Conservation (phyloP, 2,113 vertebrate species). For the Galeopterus variegatus region DNA sequence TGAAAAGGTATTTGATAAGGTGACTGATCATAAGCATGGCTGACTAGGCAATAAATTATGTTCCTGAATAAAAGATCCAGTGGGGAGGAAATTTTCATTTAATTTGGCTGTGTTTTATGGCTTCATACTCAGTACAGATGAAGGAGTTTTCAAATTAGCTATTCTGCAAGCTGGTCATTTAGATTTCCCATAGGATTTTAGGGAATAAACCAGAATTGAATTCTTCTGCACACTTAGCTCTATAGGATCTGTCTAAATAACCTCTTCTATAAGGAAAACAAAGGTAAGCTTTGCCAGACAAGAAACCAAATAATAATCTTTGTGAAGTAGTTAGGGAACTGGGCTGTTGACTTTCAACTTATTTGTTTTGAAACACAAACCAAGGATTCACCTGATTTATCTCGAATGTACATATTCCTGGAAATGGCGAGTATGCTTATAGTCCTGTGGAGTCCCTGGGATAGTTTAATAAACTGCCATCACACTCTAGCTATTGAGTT, state of each 20-base stretch:
- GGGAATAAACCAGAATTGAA: background rate
- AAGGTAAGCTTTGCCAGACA: background rate
- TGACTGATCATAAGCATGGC: background rate
- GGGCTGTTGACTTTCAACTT: background rate
- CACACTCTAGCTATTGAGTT: background rate
- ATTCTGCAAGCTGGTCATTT: slow-evolving; percentile 29
- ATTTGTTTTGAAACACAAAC: slow-evolving; percentile 41
- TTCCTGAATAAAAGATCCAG: slow-evolving; percentile 34
- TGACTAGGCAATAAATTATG: slow-evolving; percentile 51
- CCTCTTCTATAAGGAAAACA: background rate
- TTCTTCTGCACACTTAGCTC: background rate
- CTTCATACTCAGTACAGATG: background rate
- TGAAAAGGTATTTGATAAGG: background rate
- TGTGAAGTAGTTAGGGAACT: background rate
- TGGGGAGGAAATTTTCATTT: slow-evolving; percentile 15
- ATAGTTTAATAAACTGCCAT: background rate
- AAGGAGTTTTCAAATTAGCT: slow-evolving; percentile 44
- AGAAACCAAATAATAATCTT: background rate
- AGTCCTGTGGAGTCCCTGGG: background rate
- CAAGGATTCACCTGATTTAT: background rate
- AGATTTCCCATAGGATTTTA: background rate
- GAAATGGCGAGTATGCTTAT: background rate
- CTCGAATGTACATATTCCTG: background rate
- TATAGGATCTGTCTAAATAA: background rate
- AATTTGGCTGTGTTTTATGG: slow-evolving; percentile 43